Evolutionary conservation across 2,797 vertebrate species (phyloP).

Genomic region (Tiaroga cobitis): DNA sequence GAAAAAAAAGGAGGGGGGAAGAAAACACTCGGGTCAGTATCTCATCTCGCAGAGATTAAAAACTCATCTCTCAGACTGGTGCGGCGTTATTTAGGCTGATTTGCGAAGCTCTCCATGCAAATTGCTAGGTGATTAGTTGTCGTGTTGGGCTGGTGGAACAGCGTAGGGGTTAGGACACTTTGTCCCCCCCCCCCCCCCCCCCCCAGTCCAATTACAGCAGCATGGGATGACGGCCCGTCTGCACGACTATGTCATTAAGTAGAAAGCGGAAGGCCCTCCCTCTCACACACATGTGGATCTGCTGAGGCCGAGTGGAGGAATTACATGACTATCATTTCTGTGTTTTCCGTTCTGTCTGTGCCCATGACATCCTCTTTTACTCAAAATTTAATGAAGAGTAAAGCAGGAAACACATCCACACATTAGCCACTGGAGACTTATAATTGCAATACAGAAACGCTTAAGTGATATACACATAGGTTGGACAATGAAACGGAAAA

Average conservation of each 20-base stretch:
- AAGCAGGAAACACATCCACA: not conserved
- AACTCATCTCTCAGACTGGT: slow-evolving; percentile 89
- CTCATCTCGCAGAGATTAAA: slow-evolving; percentile 96
- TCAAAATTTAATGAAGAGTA: slow-evolving; percentile 33
- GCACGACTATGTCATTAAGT: slow-evolving; percentile 58
- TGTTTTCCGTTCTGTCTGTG: not conserved
- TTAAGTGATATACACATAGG: not conserved
- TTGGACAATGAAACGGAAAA: not conserved
- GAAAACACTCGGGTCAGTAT: slow-evolving; percentile 85
- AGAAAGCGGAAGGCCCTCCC: slow-evolving; percentile 35
- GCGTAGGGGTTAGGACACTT: slow-evolving; percentile 79
- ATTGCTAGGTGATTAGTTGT: slow-evolving; percentile 85
- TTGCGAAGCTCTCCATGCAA: slow-evolving; percentile 83
- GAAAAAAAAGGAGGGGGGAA: slow-evolving; percentile 8
- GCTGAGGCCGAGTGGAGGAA: not conserved
- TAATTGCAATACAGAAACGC: not conserved
- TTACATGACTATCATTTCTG: not conserved
- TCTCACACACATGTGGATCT: slow-evolving; percentile 18
- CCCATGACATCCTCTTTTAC: not conserved
- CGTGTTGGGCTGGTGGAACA: slow-evolving; percentile 78
- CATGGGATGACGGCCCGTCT: slow-evolving; percentile 73
- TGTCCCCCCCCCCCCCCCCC: slow-evolving; percentile 66
- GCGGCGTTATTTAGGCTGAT: slow-evolving; percentile 83
- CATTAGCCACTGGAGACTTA: not conserved
- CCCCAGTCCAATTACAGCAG: slow-evolving; percentile 77